Percentiles rank a stretch among this genome's conserved stretches.
phyloP scores from a whole-genome alignment of 2,113 vertebrate species.

The Phodopus roborovskii region DNA sequence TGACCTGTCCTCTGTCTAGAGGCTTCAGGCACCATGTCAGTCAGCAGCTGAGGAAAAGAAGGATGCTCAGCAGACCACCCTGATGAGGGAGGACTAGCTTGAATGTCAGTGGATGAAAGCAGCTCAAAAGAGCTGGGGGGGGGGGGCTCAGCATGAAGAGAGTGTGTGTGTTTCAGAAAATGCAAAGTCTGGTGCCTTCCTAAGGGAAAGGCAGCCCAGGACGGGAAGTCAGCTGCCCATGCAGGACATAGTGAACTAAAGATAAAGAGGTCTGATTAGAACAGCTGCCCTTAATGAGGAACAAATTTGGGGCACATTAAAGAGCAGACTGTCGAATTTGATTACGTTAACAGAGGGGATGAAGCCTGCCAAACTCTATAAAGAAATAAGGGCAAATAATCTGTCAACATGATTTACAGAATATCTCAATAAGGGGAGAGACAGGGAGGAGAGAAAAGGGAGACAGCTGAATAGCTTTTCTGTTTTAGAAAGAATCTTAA shows the following conservation, averaged over 20 bases:
- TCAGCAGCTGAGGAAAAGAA: background rate
- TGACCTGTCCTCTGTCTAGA: background rate
- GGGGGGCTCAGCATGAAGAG: background rate
- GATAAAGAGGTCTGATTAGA: background rate
- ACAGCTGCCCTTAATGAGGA: background rate
- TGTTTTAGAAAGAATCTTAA: background rate
- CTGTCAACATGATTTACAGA: background rate
- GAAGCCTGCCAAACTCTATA: background rate
- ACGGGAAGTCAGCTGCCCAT: background rate
- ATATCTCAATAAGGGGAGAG: background rate
- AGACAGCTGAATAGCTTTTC: background rate
- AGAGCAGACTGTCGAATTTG: background rate
- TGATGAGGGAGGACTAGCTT: no score
- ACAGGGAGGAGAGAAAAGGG: no score
- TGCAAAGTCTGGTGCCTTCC: background rate
- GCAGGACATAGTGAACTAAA: background rate
- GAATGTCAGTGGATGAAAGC: background rate
- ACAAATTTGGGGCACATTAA: background rate
- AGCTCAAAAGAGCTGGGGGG: background rate
- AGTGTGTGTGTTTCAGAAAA: background rate
- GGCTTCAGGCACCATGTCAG: background rate
- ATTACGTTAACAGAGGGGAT: background rate
- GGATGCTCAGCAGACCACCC: background rate
- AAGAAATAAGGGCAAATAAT: background rate
- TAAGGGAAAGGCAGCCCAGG: background rate